These are phyloP conservation scores for Myocastor coypus DNA, from an alignment of 2,113 vertebrate species.

Conservation along the genomic window DNA sequence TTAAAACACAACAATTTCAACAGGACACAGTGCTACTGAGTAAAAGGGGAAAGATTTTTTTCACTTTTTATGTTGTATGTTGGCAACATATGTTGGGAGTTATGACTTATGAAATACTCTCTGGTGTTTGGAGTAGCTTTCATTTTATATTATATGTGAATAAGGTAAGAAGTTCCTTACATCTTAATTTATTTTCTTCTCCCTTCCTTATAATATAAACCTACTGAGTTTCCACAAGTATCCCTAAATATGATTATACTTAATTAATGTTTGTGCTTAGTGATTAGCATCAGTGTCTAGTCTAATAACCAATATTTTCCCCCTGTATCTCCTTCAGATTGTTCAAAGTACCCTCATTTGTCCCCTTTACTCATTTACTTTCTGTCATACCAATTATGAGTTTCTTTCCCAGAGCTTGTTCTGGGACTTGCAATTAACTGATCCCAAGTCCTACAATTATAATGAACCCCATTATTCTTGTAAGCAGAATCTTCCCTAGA, in stretches of 20 bases:
- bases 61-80: no score
- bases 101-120: conserved; percentile 20
- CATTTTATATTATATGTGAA: conserved; percentile 44
- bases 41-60: background rate
- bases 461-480: background rate
- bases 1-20: background rate
- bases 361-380: background rate
- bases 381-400: background rate
- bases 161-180: background rate
- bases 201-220: background rate
- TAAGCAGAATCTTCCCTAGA: background rate
- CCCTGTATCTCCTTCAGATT: background rate
- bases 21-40: background rate
- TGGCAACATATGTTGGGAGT: background rate
- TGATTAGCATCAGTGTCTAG: background rate
- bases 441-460: background rate
- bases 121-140: conserved; percentile 16
- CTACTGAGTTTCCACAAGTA: background rate
- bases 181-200: background rate
- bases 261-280: background rate
- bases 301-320: background rate
- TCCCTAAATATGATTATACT: background rate
- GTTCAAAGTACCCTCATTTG: background rate
- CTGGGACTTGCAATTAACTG: background rate
- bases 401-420: background rate